Conservation (phyloP, 2,113 vertebrate species). For the Platichthys flesus region DNA sequence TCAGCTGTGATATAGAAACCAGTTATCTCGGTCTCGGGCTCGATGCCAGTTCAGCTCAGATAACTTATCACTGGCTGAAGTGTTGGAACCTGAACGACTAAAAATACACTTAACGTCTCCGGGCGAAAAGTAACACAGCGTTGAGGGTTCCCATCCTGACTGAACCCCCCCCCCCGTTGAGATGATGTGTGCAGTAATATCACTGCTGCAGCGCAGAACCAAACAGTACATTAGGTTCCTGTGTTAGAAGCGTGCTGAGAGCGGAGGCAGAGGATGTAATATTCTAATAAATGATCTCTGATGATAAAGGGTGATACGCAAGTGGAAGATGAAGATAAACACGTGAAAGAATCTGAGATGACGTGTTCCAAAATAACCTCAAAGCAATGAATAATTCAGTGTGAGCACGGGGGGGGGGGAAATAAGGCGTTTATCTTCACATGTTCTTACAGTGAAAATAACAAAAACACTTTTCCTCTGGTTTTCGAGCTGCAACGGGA, state of each 20-base stretch:
- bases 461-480: slow-evolving; percentile 37
- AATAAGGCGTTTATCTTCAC: too few relatives aligned
- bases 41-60: slow-evolving; percentile 16
- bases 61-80: slow-evolving; percentile 18
- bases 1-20: neutral
- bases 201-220: neutral
- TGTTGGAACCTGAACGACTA: slow-evolving; percentile 11
- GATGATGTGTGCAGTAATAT: slow-evolving; percentile 20
- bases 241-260: neutral
- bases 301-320: neutral
- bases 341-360: slow-evolving; percentile 3
- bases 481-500: slow-evolving; percentile 28
- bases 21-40: neutral
- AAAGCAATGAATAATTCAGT: slow-evolving; percentile 27
- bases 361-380: slow-evolving; percentile 11
- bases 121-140: neutral
- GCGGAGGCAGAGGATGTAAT: neutral
- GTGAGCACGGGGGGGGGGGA: slow-evolving; percentile 1
- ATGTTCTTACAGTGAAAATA: slow-evolving; percentile 21
- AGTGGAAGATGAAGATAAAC: slow-evolving; percentile 15
- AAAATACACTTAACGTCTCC: slow-evolving; percentile 34
- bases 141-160: neutral
- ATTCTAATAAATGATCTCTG: neutral
- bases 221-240: neutral
- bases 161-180: slow-evolving; percentile 3